Percentiles rank a stretch among this genome's conserved stretches.
phyloP scores from a whole-genome alignment of 1,140 invertebrate species.

The Halesus radiatus region DNA sequence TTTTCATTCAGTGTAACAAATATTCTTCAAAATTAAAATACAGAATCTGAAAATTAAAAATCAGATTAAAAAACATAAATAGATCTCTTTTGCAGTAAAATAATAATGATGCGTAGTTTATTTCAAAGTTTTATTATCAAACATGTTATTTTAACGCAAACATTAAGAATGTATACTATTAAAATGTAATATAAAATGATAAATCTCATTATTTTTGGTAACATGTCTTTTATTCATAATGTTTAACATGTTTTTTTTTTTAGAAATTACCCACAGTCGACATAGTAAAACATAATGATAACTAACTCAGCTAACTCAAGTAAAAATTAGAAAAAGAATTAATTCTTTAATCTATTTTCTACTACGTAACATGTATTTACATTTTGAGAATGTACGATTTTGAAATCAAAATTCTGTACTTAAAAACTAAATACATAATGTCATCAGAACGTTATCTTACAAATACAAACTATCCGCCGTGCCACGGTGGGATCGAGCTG shows the following conservation, averaged over 20 bases:
- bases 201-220: conserved; percentile 18
- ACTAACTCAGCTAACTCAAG: background rate
- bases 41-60: too few species aligned
- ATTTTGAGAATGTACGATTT: background rate
- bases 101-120: too few species aligned
- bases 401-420: background rate
- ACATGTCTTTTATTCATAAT: conserved; percentile 7
- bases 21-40: too few species aligned
- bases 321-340: background rate
- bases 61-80: background rate
- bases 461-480: too few species aligned
- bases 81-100: conserved; percentile 2
- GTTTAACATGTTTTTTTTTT: conserved; percentile 6
- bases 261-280: background rate
- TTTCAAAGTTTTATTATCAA: too few species aligned
- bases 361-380: too few species aligned
- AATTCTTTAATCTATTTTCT: too few species aligned
- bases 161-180: conserved; percentile 14
- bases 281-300: too few species aligned
- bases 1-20: too few species aligned
- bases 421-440: background rate
- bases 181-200: background rate
- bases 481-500: background rate
- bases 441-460: background rate
- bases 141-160: background rate